Evolutionary conservation across 2,888 invertebrate genomes (phyloP).

Genomic region (Anoplius nigerrimus): DNA sequence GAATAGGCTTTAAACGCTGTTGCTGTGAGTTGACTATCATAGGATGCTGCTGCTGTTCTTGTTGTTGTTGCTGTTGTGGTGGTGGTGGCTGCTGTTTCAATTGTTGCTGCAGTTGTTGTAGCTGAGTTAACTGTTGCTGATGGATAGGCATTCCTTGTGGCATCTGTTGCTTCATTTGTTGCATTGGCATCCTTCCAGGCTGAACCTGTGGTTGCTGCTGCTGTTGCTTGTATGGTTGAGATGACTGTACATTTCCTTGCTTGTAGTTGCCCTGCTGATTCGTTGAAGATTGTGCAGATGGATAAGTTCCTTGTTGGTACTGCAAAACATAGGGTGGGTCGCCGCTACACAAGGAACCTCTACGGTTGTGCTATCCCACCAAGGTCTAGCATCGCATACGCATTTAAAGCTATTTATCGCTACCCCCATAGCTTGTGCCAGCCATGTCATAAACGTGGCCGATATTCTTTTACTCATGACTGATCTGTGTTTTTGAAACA

Average conservation of each 20-base stretch:
- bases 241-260: conserved; percentile 52
- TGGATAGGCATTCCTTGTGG: conserved; percentile 46
- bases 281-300: conserved; percentile 49
- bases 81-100: conserved; percentile 33
- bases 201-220: conserved; percentile 37
- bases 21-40: conserved; percentile 32
- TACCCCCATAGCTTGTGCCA: conserved; percentile 70
- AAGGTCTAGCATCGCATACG: conserved; percentile 73
- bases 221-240: conserved; percentile 55
- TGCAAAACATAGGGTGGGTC: conserved; percentile 74
- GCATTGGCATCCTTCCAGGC: conserved; percentile 27
- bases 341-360: conserved; percentile 75
- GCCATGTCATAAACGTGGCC: conserved; percentile 60
- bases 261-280: conserved; percentile 65
- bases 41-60: conserved; percentile 37
- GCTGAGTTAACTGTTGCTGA: conserved; percentile 37
- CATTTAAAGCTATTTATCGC: conserved; percentile 66
- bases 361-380: conserved; percentile 75
- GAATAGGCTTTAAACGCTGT: conserved; percentile 69
- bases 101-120: conserved; percentile 26
- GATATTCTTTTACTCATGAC: conserved; percentile 62
- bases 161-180: conserved; percentile 34
- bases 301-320: conserved; percentile 70
- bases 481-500: conserved; percentile 49
- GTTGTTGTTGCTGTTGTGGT: conserved; percentile 37